Percentiles rank a stretch among this genome's conserved stretches.
Evolutionary conservation across 1,140 invertebrate genomes (phyloP).

Genomic region (Plodia interpunctella): DNA sequence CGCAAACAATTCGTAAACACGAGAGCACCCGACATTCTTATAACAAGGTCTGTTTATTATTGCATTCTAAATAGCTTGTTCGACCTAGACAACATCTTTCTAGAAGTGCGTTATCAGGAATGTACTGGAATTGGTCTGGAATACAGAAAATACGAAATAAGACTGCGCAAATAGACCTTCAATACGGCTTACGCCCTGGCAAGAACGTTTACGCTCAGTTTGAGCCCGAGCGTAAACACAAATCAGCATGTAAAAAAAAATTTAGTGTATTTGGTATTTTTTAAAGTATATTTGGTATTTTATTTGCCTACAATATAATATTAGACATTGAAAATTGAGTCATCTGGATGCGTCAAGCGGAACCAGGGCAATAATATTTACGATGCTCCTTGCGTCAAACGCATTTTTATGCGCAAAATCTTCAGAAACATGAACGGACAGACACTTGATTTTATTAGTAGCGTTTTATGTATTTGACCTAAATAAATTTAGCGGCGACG

Average conservation of each 20-base stretch:
- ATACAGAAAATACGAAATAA: too few species aligned
- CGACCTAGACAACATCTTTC: background rate
- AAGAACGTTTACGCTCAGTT: too few species aligned
- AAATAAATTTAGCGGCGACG: background rate
- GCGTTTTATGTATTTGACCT: background rate
- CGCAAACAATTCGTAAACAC: background rate
- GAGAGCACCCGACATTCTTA: background rate
- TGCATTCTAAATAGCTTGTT: background rate
- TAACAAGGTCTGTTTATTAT: background rate
- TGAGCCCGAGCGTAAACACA: too few species aligned
- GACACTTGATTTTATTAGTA: background rate
- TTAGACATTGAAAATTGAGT: too few species aligned
- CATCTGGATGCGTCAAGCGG: background rate
- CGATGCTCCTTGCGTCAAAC: constrained; percentile 3
- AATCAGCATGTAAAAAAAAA: too few species aligned
- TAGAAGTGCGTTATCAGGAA: background rate
- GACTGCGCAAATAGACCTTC: too few species aligned
- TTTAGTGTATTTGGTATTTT: too few species aligned
- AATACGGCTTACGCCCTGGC: too few species aligned
- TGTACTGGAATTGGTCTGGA: background rate
- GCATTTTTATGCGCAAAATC: background rate
- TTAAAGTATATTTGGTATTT: too few species aligned
- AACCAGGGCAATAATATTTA: background rate
- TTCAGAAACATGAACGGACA: background rate
- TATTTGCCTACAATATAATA: too few species aligned